A percentile compares a stretch with the other conserved stretches of the same genome.
phyloP scores from a whole-genome alignment of 2,888 invertebrate species.

The Hirtodrosophila trivittata region DNA sequence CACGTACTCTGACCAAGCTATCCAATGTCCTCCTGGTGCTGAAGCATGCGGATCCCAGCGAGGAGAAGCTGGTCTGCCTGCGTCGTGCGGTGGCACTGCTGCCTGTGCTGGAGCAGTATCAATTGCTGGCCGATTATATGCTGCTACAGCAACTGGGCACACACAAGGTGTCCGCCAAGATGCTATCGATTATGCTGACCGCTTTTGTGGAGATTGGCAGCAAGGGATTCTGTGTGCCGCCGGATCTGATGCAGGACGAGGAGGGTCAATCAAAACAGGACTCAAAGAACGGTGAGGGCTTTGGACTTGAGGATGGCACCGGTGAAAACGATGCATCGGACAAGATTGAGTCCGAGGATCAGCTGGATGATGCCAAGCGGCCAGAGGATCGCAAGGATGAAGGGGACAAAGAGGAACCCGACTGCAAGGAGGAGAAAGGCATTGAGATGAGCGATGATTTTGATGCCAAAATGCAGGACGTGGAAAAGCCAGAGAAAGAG shows the following conservation, averaged over 20 bases:
- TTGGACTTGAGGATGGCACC: conserved; percentile 95
- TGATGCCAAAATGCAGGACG: conserved; percentile 88
- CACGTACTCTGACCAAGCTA: conserved; percentile 82
- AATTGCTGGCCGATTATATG: conserved; percentile 90
- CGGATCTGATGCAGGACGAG: conserved; percentile 91
- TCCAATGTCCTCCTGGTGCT: conserved; percentile 83
- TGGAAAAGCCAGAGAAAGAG: conserved; percentile 87
- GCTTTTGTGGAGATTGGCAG: conserved; percentile 93
- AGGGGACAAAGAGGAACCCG: conserved; percentile 88
- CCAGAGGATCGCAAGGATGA: conserved; percentile 88
- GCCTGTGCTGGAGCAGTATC: conserved; percentile 91
- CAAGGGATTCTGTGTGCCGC: conserved; percentile 97
- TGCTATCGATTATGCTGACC: conserved; percentile 91
- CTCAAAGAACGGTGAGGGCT: conserved; percentile 88
- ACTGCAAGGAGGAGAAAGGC: conserved; percentile 94
- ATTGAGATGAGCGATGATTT: conserved; percentile 99
- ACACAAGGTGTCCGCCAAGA: conserved; percentile 91
- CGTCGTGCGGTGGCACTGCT: conserved; percentile 79
- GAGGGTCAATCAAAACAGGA: conserved; percentile 86
- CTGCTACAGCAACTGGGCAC: conserved; percentile 91
- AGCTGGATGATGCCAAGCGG: conserved; percentile 93
- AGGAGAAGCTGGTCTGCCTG: conserved; percentile 58
- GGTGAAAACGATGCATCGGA: conserved; percentile 96
- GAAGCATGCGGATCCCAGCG: conserved; percentile 83
- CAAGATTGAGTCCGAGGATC: conserved; percentile 92